Evolutionary conservation across 2,888 invertebrate genomes (phyloP), one percentile per base, ranked within the genome.

Genomic region (Tuberolachnus salignus): DNA sequence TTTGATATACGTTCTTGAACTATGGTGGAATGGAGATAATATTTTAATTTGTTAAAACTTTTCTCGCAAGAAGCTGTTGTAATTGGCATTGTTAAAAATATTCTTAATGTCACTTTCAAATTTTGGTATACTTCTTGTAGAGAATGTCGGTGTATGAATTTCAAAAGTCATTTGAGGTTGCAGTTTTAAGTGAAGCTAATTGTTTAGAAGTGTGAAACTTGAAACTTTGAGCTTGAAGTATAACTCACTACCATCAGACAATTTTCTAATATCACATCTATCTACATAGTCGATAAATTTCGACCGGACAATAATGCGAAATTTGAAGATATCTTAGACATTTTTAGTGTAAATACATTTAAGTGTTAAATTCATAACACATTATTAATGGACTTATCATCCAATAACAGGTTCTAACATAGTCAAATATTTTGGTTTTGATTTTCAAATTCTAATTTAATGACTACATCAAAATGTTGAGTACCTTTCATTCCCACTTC

Each of bases 81-180:
- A n/a, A 61, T 10, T 0, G 34, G 34, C n/a, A 61, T 61, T 34
- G 34, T 34, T 61, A 34, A 34, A 34, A 61, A 61, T 34, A 61
- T 42, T 61, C 34, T 61, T 61, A 61, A 61, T 61, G n/a, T n/a
- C 9, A 61, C 53, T 61, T 61, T n/a, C 10, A 61, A n/a, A 61
- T 61, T 61, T 34, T n/a, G 61, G n/a, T 61, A 61, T 9, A 42
- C 34, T n/a, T 61, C 34, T 61, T 42, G n/a, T n/a, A n/a, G n/a
- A n/a, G n/a, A n/a, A n/a, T n/a, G n/a, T n/a, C n/a, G n/a, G n/a
- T n/a, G n/a, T n/a, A n/a, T n/a, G n/a, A n/a, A n/a, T n/a, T n/a
- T n/a, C n/a, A n/a, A n/a, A n/a, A n/a, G n/a, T n/a, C n/a, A n/a
- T n/a, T n/a, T n/a, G n/a, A n/a, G n/a, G n/a, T n/a, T n/a, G n/a